Base-by-base conservation (phyloP, 2,888 invertebrate genomes). In the Sympetrum striolatum region DNA sequence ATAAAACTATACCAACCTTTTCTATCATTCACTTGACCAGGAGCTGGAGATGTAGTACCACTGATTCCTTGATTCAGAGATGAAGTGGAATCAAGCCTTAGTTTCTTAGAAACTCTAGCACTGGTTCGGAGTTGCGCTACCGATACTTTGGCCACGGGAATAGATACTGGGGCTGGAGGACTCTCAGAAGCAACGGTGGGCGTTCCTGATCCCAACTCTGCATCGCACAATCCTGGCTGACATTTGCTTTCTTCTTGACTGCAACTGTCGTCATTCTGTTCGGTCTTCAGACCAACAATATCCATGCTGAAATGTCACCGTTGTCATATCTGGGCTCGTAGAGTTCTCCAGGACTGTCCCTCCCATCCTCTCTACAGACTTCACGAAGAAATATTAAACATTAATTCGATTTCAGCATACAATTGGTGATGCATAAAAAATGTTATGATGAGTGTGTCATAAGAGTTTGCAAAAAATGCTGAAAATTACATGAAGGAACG, bases 41-140 rank as follows among this genome's bases (percentile, higher is more conserved):
- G 58, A 8, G 37, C 60, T 15, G 82, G n/a, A 22, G 58, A 37
- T 53, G 25, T 93, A 15, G 91, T 91, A 18, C 93, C 93, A 80
- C 94, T 90, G 35, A 91, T 94, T 81, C 94, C 93, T 22, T 93
- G 93, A 91, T 93, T 92, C 5, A 53, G 18, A 14, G 94, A 93
- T 15, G 93, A 92, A 80, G 94, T 94, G 73, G 94, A 94, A 92
- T 97, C 97, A 81, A 96, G 94, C 92, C 96, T 95, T 93, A 97
- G 95, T 93, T 97, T 97, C 94, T 97, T 97, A 92, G 97, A 97
- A 91, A 97, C 97, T 91, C 97, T 95, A 0, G 97, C 97, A 93
- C 97, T 97, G 79, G 96, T 96, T 64, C 97, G 94, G 91, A 94
- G 94, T 93, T 93, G 95, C 44, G 92, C 91, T 22, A 60, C 64